These are phyloP conservation scores for Trachymyrmex cornetzi DNA, from an alignment of 1,140 invertebrate genomes.

Conservation along the genomic window DNA sequence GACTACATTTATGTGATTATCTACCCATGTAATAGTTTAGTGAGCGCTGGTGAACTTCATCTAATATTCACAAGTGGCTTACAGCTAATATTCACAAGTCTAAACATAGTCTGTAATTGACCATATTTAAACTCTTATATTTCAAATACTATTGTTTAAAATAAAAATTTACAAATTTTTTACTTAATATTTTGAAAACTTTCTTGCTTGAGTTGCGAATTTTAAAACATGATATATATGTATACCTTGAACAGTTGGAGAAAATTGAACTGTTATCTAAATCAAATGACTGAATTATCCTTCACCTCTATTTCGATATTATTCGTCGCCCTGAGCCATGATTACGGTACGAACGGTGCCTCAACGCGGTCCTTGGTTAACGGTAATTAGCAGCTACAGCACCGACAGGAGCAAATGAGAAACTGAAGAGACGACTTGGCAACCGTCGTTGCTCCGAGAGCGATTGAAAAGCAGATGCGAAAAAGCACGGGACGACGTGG, in stretches of 20 bases:
- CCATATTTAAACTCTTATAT: too few species aligned
- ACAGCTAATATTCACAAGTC: too few species aligned
- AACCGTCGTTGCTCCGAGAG: neutral
- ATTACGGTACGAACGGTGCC: neutral
- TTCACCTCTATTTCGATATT: conserved; percentile 5
- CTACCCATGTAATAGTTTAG: too few species aligned
- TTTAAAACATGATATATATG: neutral
- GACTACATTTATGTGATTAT: too few species aligned
- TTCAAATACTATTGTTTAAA: too few species aligned
- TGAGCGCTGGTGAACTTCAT: too few species aligned
- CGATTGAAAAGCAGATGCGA: neutral
- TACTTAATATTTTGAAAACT: too few species aligned
- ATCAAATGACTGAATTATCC: neutral
- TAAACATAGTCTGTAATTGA: too few species aligned
- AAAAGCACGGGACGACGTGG: neutral
- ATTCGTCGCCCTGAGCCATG: neutral
- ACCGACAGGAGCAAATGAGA: neutral
- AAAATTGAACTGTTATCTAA: conserved; percentile 18
- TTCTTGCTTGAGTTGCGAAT: too few species aligned
- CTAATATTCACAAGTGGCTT: too few species aligned
- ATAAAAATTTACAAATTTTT: too few species aligned
- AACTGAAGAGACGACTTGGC: neutral
- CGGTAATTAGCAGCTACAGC: conserved; percentile 23
- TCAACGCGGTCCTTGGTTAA: conserved; percentile 28
- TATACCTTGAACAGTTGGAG: neutral